Conservation (phyloP, 2,113 vertebrate genomes). For the Alligator sinensis region DNA sequence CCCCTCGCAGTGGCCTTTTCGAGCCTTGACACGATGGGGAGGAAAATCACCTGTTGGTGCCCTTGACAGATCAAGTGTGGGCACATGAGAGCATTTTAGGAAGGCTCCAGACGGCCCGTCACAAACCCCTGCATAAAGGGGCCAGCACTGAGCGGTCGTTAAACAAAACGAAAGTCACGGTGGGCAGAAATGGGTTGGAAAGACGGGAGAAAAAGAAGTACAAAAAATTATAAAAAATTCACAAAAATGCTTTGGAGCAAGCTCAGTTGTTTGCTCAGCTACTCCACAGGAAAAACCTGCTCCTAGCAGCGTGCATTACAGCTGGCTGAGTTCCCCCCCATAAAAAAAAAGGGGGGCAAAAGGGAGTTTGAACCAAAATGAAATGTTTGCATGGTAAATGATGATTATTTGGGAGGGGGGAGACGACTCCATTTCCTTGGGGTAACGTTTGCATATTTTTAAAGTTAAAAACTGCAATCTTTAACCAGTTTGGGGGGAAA, state of each 20-base stretch:
- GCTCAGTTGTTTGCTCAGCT: accelerated
- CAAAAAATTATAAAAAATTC: background rate
- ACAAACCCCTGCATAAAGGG: background rate
- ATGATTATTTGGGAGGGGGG: background rate
- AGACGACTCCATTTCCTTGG: too few relatives aligned
- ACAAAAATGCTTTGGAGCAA: background rate
- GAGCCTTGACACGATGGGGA: slow-evolving; percentile 8
- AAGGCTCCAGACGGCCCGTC: accelerated
- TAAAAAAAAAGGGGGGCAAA: background rate
- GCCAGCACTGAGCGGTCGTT: background rate
- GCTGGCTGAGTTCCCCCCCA: background rate
- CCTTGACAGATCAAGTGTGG: slow-evolving; percentile 63
- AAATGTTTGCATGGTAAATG: background rate
- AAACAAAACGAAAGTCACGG: background rate
- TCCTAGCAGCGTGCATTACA: background rate
- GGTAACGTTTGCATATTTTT: background rate
- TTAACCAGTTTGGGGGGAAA: background rate
- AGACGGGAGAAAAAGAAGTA: background rate
- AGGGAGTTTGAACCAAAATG: accelerated
- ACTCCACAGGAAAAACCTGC: background rate
- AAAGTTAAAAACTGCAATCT: background rate
- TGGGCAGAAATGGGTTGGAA: background rate
- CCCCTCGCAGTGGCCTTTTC: slow-evolving; percentile 64
- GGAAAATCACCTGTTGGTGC: slow-evolving; percentile 73
- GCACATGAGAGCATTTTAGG: background rate